These are phyloP conservation scores for Acholoe squamosa DNA, from an alignment of 2,888 invertebrate species.

Conservation along the genomic window DNA sequence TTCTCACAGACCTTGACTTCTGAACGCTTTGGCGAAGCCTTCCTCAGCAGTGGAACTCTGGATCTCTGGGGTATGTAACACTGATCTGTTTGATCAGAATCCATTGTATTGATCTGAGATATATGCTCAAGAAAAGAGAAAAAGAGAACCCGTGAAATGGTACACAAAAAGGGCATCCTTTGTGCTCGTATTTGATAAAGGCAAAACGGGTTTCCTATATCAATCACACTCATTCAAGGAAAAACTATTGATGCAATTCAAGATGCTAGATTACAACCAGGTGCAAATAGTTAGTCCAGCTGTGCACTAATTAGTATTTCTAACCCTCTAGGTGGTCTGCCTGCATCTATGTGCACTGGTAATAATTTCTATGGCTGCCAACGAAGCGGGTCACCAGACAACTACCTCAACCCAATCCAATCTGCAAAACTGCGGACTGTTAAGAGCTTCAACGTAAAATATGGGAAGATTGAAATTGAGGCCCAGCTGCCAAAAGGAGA, in stretches of 20 bases:
- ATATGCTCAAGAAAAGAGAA: too few species aligned
- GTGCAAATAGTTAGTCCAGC: too few species aligned
- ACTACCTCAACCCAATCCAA: constrained; percentile 87
- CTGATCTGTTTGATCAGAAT: too few species aligned
- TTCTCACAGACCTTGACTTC: constrained; percentile 77
- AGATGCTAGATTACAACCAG: too few species aligned
- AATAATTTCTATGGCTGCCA: constrained; percentile 85
- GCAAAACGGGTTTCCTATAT: too few species aligned
- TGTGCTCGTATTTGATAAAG: too few species aligned
- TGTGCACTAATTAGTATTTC: too few species aligned
- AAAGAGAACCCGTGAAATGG: too few species aligned
- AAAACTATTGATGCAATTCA: too few species aligned
- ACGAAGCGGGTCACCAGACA: constrained; percentile 73
- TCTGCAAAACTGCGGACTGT: constrained; percentile 85
- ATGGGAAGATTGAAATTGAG: constrained; percentile 87
- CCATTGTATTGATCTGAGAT: too few species aligned
- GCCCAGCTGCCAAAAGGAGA: constrained; percentile 89
- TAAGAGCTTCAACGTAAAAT: constrained; percentile 86
- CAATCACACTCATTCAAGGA: too few species aligned
- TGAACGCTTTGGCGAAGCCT: constrained; percentile 78
- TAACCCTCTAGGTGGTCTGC: constrained; percentile 84
- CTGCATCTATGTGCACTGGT: constrained; percentile 85
- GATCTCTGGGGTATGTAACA: constrained; percentile 78
- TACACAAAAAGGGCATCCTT: too few species aligned
- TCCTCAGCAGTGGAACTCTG: constrained; percentile 85